A percentile compares a stretch with the other conserved stretches of the same genome.
These are phyloP conservation scores for Sericinus montela DNA, from an alignment of 2,888 invertebrate species.

Conservation along the genomic window DNA sequence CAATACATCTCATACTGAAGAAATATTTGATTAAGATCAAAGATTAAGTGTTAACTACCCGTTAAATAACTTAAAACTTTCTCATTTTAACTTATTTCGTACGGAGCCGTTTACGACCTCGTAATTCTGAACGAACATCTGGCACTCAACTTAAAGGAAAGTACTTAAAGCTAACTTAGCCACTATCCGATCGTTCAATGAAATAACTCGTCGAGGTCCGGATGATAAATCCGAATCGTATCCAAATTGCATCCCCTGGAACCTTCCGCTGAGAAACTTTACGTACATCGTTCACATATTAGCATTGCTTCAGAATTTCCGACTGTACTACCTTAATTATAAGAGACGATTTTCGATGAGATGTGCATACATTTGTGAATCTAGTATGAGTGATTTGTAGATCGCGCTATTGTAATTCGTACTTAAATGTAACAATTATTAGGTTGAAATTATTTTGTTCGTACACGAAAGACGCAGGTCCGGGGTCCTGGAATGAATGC, in stretches of 20 bases:
- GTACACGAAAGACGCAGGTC: slow-evolving; percentile 55
- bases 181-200: slow-evolving; percentile 10
- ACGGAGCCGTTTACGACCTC: slow-evolving; percentile 8
- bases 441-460: slow-evolving; percentile 38
- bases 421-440: slow-evolving; percentile 35
- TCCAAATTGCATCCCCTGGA: slow-evolving; percentile 49
- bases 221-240: slow-evolving; percentile 22
- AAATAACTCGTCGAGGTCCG: slow-evolving; percentile 24
- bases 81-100: background rate
- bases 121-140: slow-evolving; percentile 9
- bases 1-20: too few relatives aligned
- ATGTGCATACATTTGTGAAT: slow-evolving; percentile 27
- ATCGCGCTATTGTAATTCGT: slow-evolving; percentile 31
- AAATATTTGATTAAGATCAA: too few relatives aligned
- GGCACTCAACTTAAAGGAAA: slow-evolving; percentile 3
- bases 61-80: background rate
- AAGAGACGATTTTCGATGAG: slow-evolving; percentile 13
- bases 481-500: slow-evolving; percentile 51
- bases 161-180: slow-evolving; percentile 13
- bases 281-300: slow-evolving; percentile 36
- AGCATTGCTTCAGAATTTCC: slow-evolving; percentile 6
- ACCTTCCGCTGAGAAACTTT: slow-evolving; percentile 53
- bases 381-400: slow-evolving; percentile 57
- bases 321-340: slow-evolving; percentile 8
- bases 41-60: too few relatives aligned